These are phyloP conservation scores for Myotis daubentonii DNA, from an alignment of 2,797 vertebrate species.

Conservation along the genomic window DNA sequence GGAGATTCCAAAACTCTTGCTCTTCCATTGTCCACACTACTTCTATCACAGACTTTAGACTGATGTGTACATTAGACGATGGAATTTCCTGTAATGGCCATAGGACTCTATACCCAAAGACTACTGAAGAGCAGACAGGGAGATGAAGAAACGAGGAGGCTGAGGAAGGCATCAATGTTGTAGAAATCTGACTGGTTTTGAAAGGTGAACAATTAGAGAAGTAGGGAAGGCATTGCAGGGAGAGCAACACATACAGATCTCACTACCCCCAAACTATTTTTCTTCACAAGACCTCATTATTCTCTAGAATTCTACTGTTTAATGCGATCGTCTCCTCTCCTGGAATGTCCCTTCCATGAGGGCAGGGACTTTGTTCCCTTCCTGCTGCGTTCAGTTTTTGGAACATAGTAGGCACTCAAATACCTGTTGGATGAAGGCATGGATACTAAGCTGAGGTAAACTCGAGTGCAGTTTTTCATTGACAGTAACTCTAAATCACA, in stretches of 20 bases:
- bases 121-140: neutral
- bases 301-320: neutral
- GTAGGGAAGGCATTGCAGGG: neutral
- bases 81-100: neutral
- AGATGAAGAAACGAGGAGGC: neutral
- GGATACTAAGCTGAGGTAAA: conserved; percentile 42
- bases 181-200: neutral
- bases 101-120: neutral
- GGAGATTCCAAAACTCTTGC: neutral
- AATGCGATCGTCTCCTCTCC: neutral
- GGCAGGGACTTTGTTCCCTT: neutral
- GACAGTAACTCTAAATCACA: conserved; percentile 15
- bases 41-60: neutral
- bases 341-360: neutral
- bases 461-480: conserved; percentile 17
- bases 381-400: neutral
- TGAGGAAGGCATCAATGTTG: neutral
- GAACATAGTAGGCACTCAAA: neutral
- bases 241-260: neutral
- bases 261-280: neutral
- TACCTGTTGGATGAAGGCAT: conserved; percentile 22
- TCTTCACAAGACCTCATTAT: neutral
- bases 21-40: neutral
- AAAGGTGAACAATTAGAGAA: neutral
- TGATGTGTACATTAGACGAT: neutral